phyloP scores from a whole-genome alignment of 2,113 vertebrate genomes.

The Verasper variegatus region DNA sequence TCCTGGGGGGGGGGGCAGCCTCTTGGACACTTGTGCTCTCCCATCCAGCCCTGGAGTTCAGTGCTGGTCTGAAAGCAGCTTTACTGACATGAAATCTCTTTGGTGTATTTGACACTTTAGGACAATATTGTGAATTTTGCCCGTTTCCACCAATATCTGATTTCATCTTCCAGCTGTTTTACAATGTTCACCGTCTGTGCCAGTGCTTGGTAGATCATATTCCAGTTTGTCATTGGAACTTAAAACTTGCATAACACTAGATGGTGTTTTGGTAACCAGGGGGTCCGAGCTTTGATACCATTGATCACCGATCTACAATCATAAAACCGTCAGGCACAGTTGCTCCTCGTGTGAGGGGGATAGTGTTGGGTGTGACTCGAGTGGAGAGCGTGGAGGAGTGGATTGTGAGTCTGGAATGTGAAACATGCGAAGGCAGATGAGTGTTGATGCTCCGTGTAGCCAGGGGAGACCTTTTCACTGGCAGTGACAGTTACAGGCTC shows the following conservation, averaged over 20 bases:
- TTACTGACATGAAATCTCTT: not conserved
- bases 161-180: constrained; percentile 24
- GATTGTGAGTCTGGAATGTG: constrained; percentile 61
- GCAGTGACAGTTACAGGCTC: constrained; percentile 51
- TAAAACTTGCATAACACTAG: not conserved
- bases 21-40: too few relatives aligned
- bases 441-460: constrained; percentile 38
- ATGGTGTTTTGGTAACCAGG: constrained; percentile 20
- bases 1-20: too few relatives aligned
- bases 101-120: not conserved
- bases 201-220: not conserved
- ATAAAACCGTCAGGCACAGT: constrained; percentile 48
- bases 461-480: constrained; percentile 58
- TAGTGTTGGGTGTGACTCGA: constrained; percentile 32
- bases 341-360: not conserved
- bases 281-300: constrained; percentile 7
- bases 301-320: constrained; percentile 43
- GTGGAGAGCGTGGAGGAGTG: not conserved
- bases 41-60: too few relatives aligned
- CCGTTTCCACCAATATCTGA: constrained; percentile 5
- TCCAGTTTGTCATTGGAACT: constrained; percentile 5
- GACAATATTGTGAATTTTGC: not conserved
- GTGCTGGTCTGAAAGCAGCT: not conserved
- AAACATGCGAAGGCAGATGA: constrained; percentile 46
- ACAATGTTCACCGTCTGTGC: not conserved